Conservation (phyloP, 2,888 invertebrate species). For the Meganola albula region DNA sequence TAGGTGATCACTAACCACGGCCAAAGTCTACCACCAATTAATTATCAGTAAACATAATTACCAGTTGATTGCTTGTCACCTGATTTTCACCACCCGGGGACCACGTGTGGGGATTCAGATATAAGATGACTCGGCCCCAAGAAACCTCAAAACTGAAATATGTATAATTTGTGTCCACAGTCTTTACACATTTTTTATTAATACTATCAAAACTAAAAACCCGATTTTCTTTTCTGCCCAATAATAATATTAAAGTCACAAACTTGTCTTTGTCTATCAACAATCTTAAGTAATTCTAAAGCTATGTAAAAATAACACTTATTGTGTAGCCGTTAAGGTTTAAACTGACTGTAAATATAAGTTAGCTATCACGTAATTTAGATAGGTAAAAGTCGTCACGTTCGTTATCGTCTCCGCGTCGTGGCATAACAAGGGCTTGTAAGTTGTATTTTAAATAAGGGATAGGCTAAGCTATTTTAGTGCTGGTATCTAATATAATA, state of each 20-base stretch:
- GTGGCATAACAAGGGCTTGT: slow-evolving; percentile 46
- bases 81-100: too few species aligned
- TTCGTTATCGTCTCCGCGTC: slow-evolving; percentile 44
- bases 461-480: slow-evolving; percentile 32
- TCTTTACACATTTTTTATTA: too few species aligned
- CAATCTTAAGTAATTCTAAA: slow-evolving; percentile 11
- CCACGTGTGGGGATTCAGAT: too few species aligned
- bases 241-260: neutral
- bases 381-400: slow-evolving; percentile 45
- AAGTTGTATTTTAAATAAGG: slow-evolving; percentile 35
- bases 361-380: slow-evolving; percentile 33
- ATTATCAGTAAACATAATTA: too few species aligned
- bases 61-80: too few species aligned
- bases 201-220: neutral
- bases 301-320: slow-evolving; percentile 16
- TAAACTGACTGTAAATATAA: slow-evolving; percentile 9
- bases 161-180: too few species aligned
- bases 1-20: too few species aligned
- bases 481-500: slow-evolving; percentile 21
- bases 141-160: too few species aligned
- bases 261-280: slow-evolving; percentile 8
- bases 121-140: too few species aligned
- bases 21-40: too few species aligned
- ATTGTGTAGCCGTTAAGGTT: slow-evolving; percentile 9
- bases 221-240: neutral